These are phyloP conservation scores for Synergus itoensis DNA, from an alignment of 2,888 invertebrate genomes.

Conservation along the genomic window DNA sequence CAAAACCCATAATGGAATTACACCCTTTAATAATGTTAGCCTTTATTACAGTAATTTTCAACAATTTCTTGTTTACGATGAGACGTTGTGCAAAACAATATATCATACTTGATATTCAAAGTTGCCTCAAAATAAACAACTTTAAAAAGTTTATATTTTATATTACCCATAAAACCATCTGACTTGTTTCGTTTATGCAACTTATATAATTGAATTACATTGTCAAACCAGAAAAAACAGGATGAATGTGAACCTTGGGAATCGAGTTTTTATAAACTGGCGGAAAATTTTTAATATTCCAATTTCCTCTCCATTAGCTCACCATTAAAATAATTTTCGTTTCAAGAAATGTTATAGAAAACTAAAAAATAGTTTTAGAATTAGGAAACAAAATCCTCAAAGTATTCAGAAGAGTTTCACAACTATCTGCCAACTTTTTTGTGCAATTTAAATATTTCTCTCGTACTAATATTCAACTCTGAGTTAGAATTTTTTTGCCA, in stretches of 20 bases:
- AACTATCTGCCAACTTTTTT: slow-evolving; percentile 2
- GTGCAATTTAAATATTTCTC: slow-evolving; percentile 21
- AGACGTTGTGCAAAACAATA: not conserved
- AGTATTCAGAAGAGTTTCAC: not conserved
- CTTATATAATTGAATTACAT: slow-evolving; percentile 25
- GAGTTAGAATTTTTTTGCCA: slow-evolving; percentile 4
- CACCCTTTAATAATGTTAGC: not conserved
- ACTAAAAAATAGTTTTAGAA: not conserved
- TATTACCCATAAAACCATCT: not conserved
- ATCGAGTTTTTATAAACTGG: slow-evolving; percentile 16
- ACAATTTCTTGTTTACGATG: not conserved
- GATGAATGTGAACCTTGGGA: slow-evolving; percentile 24
- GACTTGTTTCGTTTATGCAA: slow-evolving; percentile 13
- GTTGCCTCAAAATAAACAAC: too few relatives aligned
- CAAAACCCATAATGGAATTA: slow-evolving; percentile 26
- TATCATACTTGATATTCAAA: not conserved
- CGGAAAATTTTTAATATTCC: slow-evolving; percentile 13
- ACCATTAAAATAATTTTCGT: not conserved
- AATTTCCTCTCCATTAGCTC: not conserved
- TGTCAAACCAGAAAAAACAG: slow-evolving; percentile 26
- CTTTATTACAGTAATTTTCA: slow-evolving; percentile 23
- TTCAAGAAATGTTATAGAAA: not conserved
- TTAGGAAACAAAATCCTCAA: not conserved
- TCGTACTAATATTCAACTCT: slow-evolving; percentile 19
- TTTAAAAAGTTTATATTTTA: not conserved